A percentile compares a stretch with the other conserved stretches of the same genome.
phyloP scores from a whole-genome alignment of 2,888 invertebrate species.

The Chrysolina americana region DNA sequence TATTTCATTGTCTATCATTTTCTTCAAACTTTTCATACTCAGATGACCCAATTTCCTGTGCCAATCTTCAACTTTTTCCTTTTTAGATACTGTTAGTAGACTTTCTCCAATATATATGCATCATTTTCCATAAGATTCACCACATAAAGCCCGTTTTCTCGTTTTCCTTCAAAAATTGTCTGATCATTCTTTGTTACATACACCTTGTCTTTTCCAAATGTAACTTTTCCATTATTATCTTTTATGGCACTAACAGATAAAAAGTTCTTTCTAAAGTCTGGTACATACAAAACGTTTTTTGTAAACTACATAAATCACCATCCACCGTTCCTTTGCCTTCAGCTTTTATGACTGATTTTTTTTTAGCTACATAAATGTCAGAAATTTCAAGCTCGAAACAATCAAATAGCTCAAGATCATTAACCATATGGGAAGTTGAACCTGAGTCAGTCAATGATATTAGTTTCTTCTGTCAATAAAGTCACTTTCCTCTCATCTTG shows the following conservation, averaged over 20 bases:
- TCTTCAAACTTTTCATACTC: conserved; percentile 27
- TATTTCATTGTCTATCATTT: conserved; percentile 31
- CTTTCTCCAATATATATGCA: conserved; percentile 15
- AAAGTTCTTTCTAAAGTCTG: conserved; percentile 56
- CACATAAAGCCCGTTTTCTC: conserved; percentile 43
- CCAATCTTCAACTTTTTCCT: conserved; percentile 33
- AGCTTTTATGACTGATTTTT: conserved; percentile 32
- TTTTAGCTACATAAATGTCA: conserved; percentile 36
- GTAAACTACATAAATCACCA: conserved; percentile 41
- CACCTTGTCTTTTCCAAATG: conserved; percentile 51
- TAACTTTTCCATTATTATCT: conserved; percentile 54
- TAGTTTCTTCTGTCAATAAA: conserved; percentile 15
- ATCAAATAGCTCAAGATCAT: conserved; percentile 28
- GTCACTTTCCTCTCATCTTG: conserved; percentile 28
- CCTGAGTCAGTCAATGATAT: conserved; percentile 29
- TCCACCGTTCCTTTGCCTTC: conserved; percentile 37
- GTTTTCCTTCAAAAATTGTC: conserved; percentile 44
- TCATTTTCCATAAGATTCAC: conserved; percentile 22
- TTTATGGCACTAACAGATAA: conserved; percentile 58
- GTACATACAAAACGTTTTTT: conserved; percentile 53
- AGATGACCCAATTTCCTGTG: conserved; percentile 40
- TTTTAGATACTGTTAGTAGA: conserved; percentile 4
- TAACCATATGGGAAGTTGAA: conserved; percentile 40
- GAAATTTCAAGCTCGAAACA: neutral
- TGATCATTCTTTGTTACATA: conserved; percentile 48